A percentile compares a stretch with the other conserved stretches of the same genome.
These are phyloP conservation scores for Corapipo altera DNA, from an alignment of 2,113 vertebrate genomes.

Conservation along the genomic window DNA sequence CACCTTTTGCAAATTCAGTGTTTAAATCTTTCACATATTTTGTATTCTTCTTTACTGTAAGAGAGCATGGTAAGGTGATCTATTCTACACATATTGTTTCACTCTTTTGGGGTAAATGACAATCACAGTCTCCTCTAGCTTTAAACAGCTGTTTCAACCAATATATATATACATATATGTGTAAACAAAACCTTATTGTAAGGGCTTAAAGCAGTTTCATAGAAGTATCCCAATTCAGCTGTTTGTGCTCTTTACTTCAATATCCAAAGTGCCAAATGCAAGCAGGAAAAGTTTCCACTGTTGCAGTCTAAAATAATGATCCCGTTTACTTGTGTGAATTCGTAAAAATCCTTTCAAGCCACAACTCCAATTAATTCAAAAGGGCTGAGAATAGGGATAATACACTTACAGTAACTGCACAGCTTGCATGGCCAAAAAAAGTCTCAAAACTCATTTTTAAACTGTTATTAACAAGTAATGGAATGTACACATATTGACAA, in stretches of 20 bases:
- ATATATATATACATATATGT: not conserved
- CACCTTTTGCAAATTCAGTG: not conserved
- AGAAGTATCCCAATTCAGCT: not conserved
- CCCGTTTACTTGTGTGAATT: constrained; percentile 49
- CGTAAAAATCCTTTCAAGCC: constrained; percentile 60
- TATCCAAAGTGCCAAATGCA: constrained; percentile 24
- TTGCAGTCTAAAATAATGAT: constrained; percentile 10
- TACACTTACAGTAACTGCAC: constrained; percentile 55
- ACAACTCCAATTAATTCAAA: constrained; percentile 56
- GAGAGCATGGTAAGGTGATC: not conserved
- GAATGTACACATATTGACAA: constrained; percentile 51
- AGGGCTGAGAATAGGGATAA: constrained; percentile 34
- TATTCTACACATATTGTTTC: constrained; percentile 1
- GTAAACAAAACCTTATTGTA: constrained; percentile 8
- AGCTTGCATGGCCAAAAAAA: constrained; percentile 5
- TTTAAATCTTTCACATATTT: not conserved
- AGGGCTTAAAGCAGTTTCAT: not conserved
- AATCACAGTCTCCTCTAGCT: not conserved
- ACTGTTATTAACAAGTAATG: constrained; percentile 40
- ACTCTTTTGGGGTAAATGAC: not conserved
- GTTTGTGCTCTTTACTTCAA: constrained; percentile 24
- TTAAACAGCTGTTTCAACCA: constrained; percentile 6
- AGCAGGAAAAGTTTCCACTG: constrained; percentile 14
- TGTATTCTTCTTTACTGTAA: not conserved
- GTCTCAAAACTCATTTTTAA: constrained; percentile 19